phyloP scores from a whole-genome alignment of 2,888 invertebrate species.

The Plagodis pulveraria region DNA sequence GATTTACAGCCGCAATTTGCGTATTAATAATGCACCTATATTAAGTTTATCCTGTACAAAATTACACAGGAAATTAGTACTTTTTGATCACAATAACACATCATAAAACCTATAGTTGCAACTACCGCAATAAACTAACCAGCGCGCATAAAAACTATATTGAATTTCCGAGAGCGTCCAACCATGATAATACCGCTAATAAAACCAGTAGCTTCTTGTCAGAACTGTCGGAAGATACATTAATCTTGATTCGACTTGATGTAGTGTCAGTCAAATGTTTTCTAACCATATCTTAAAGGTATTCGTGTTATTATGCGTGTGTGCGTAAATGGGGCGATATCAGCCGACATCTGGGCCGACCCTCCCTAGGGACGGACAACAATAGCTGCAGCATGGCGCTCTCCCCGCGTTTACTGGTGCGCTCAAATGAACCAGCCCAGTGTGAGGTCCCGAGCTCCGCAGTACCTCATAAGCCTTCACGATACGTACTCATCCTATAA shows the following conservation, averaged over 20 bases:
- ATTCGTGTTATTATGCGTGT: conserved; percentile 50
- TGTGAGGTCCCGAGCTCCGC: conserved; percentile 57
- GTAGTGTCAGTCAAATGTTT: conserved; percentile 36
- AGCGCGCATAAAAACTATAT: conserved; percentile 25
- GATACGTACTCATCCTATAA: conserved; percentile 48
- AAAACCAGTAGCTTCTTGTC: conserved; percentile 36
- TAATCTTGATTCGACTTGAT: conserved; percentile 33
- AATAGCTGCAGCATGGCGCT: conserved; percentile 74
- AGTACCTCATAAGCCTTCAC: conserved; percentile 64
- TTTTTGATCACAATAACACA: conserved; percentile 13
- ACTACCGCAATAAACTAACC: conserved; percentile 15
- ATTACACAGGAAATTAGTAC: conserved; percentile 20
- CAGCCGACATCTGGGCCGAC: conserved; percentile 67
- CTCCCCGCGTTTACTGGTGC: conserved; percentile 77
- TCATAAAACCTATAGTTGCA: conserved; percentile 14
- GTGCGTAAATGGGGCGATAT: conserved; percentile 74
- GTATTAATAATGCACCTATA: conserved; percentile 4
- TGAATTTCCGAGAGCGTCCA: conserved; percentile 32
- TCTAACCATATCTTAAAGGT: conserved; percentile 33
- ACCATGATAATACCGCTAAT: conserved; percentile 33
- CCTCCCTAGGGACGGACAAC: conserved; percentile 78
- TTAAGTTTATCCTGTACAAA: conserved; percentile 12
- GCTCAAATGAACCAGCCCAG: conserved; percentile 75
- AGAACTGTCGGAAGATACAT: conserved; percentile 29
- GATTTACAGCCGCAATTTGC: background rate